These are phyloP conservation scores for Ceyx melanurus DNA, from an alignment of 2,113 vertebrate species.

Conservation along the genomic window DNA sequence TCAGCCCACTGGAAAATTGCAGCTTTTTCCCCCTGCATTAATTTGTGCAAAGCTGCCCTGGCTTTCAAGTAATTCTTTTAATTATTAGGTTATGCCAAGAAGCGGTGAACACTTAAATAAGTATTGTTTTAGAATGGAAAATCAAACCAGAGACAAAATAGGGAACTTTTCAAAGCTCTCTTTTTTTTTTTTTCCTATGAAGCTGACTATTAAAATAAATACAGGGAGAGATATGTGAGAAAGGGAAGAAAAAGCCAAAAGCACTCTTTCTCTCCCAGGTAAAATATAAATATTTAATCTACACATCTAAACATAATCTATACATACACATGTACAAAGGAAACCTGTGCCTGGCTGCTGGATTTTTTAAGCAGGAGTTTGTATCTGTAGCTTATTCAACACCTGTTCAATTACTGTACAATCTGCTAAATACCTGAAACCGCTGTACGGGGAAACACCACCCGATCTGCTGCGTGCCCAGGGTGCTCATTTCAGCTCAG, in stretches of 20 bases:
- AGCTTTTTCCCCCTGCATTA: not conserved
- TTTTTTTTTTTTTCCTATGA: not conserved
- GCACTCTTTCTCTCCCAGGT: not conserved
- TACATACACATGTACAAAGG: not conserved
- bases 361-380: not conserved
- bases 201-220: slow-evolving; percentile 9
- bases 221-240: not conserved
- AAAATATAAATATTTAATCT: slow-evolving; percentile 49
- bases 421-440: not conserved
- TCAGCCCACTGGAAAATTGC: slow-evolving; percentile 29
- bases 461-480: not conserved
- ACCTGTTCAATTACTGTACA: not conserved
- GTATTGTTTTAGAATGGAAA: slow-evolving; percentile 1
- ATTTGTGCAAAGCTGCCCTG: slow-evolving; percentile 9
- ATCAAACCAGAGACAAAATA: not conserved
- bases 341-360: not conserved
- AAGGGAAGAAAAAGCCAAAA: slow-evolving; percentile 28
- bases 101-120: not conserved
- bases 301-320: not conserved
- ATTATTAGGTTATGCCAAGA: slow-evolving; percentile 22
- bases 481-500: not conserved
- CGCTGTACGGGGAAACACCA: not conserved
- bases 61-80: slow-evolving; percentile 36
- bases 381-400: not conserved
- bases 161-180: slow-evolving; percentile 2